Base-by-base conservation (phyloP, 92 coral and sea anemone species). In the Bergia puertoricense region DNA sequence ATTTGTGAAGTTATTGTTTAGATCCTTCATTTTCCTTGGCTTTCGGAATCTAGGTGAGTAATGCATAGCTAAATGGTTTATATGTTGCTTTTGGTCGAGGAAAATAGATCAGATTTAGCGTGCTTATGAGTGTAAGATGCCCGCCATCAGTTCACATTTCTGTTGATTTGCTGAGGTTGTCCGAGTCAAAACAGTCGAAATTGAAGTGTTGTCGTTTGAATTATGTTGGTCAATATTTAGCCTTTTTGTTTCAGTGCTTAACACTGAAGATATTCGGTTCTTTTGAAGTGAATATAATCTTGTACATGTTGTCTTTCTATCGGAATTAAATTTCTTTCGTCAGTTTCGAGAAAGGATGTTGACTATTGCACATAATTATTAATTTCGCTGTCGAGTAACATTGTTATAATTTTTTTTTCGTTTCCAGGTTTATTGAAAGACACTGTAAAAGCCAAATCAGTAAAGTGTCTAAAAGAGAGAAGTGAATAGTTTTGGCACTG, bases 41-140 rank as follows among this genome's bases (percentile, higher is more conserved):
- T 46, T 48, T 50, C 67, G 23, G 66, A 79, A 22, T 50, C 67
- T 51, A 46, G 82, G 82, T 79, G 82, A 79, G 82, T 79, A 67
- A 9, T 79, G 62, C 66, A 46, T 51, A 50, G 6, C 66, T 38
- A 16, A 79, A 45, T 6, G 18, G 42, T 23, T 54, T 13, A 50
- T 5, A 62, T 23, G 20, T 18, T 62, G 62, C 39, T 22, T n/a
- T 79, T 37, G 40, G 18, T n/a, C 66, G 16, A 79, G 80, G 14
- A 8, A 79, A 79, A 79, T 45, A 45, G 82, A 15, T 2, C 3
- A 3, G n/a, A 76, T 23, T 16, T 30, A 30, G 22, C 20, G 15
- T 50, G 57, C 66, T n/a, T 51, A 13, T 78, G 23, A 62, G 82
- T 22, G 65, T 23, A 77, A 79, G 82, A 50, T 41, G 80, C 51